Percentiles rank a stretch among this genome's conserved stretches.
Evolutionary conservation across 2,113 vertebrate species (phyloP).

Genomic region (Nettapus auritus): DNA sequence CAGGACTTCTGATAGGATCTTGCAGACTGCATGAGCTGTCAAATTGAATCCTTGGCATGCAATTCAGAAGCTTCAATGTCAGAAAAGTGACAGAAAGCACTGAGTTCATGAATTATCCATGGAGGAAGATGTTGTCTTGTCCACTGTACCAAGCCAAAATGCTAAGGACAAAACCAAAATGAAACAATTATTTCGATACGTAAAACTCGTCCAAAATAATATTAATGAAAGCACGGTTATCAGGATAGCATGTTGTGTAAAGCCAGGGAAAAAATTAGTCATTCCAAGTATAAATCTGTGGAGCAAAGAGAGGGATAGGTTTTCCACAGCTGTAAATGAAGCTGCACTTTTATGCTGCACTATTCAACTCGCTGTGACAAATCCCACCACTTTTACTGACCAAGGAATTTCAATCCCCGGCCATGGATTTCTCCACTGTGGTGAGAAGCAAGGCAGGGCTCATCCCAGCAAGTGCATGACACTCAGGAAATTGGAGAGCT

Average conservation of each 20-base stretch:
- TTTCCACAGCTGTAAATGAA: not conserved
- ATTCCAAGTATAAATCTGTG: not conserved
- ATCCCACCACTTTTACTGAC: not conserved
- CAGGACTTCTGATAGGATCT: not conserved
- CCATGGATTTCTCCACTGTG: not conserved
- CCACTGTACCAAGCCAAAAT: not conserved
- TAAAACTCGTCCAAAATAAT: not conserved
- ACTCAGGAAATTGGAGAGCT: slow-evolving; percentile 13
- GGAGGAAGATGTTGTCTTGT: not conserved
- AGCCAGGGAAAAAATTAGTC: not conserved
- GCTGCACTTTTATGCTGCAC: not conserved
- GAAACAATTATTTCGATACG: not conserved
- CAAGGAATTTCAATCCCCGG: not conserved
- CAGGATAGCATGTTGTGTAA: not conserved
- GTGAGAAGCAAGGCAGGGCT: not conserved
- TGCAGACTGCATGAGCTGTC: not conserved
- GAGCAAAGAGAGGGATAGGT: not conserved
- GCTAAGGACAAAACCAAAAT: not conserved
- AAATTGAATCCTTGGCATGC: slow-evolving; percentile 24
- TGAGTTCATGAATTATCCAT: not conserved
- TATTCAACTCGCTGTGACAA: slow-evolving; percentile 10
- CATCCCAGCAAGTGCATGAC: not conserved
- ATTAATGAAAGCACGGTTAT: not conserved
- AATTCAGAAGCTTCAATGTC: not conserved
- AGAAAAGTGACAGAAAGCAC: not conserved